Evolutionary conservation across 2,797 vertebrate genomes (phyloP).

Genomic region (Ceryle rudis): DNA sequence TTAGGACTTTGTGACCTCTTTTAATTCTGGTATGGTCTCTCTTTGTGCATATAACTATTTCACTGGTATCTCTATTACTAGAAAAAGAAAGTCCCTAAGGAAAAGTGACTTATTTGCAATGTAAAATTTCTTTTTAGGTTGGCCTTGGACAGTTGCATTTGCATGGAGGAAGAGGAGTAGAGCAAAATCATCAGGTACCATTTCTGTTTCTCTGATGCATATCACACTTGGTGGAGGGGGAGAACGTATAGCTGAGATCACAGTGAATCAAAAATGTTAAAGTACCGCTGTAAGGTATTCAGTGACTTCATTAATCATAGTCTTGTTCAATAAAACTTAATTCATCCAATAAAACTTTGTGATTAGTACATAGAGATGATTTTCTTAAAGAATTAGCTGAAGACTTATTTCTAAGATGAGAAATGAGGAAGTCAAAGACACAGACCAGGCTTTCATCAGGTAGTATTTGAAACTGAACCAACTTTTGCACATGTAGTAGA

Average conservation of each 20-base stretch:
- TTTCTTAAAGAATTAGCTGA: neutral
- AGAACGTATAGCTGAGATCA: neutral
- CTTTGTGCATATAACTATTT: neutral
- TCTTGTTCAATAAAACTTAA: neutral
- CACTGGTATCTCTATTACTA: neutral
- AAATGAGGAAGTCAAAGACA: neutral
- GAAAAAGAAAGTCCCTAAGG: neutral
- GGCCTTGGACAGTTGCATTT: slow-evolving; percentile 95
- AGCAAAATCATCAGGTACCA: slow-evolving; percentile 96
- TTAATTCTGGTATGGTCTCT: neutral
- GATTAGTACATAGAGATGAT: neutral
- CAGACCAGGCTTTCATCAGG: neutral
- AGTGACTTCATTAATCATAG: neutral
- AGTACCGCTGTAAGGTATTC: neutral
- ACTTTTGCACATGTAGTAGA: neutral
- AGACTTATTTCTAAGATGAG: neutral
- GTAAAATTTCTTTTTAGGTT: slow-evolving; percentile 80
- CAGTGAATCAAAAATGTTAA: neutral
- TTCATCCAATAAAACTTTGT: neutral
- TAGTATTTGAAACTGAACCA: neutral
- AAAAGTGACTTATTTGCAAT: neutral
- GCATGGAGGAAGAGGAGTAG: slow-evolving; percentile 96
- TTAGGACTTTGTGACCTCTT: neutral
- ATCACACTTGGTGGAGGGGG: neutral
- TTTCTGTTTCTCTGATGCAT: neutral